phyloP scores from a whole-genome alignment of 2,797 vertebrate genomes.

The Lacerta viridis region DNA sequence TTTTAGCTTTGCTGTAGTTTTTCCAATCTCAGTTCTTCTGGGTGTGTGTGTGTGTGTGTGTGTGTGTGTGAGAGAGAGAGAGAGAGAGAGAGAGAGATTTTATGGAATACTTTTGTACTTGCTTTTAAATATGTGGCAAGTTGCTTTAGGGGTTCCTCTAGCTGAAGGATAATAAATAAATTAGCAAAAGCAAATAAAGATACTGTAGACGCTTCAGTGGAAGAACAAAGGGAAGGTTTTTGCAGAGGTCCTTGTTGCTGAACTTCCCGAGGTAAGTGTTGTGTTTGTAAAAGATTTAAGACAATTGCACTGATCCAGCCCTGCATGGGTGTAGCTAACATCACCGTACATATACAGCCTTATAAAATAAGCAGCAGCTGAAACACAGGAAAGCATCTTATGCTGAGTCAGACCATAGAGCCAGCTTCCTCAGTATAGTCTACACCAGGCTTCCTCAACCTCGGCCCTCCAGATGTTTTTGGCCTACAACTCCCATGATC shows the following conservation, averaged over 20 bases:
- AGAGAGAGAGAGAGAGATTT: too few relatives aligned
- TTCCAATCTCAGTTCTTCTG: neutral
- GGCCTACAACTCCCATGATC: too few relatives aligned
- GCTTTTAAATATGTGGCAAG: slow-evolving; percentile 1
- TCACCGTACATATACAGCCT: neutral
- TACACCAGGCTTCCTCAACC: too few relatives aligned
- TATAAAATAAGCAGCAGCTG: neutral
- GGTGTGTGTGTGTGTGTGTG: too few relatives aligned
- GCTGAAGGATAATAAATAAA: neutral
- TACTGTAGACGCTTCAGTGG: neutral
- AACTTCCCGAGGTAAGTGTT: neutral
- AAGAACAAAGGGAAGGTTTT: neutral
- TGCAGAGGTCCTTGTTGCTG: neutral
- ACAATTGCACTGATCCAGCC: neutral
- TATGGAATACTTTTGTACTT: neutral
- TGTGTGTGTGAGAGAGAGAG: too few relatives aligned
- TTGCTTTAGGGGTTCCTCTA: neutral
- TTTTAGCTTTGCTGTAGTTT: too few relatives aligned
- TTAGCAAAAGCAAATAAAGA: neutral
- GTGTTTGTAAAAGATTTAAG: neutral
- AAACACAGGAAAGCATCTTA: neutral
- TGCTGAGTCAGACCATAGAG: too few relatives aligned
- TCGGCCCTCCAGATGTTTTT: too few relatives aligned
- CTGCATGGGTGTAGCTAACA: too few relatives aligned
- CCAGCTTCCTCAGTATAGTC: too few relatives aligned